phyloP scores from a whole-genome alignment of 2,888 invertebrate species.

The Andrena bicolor region DNA sequence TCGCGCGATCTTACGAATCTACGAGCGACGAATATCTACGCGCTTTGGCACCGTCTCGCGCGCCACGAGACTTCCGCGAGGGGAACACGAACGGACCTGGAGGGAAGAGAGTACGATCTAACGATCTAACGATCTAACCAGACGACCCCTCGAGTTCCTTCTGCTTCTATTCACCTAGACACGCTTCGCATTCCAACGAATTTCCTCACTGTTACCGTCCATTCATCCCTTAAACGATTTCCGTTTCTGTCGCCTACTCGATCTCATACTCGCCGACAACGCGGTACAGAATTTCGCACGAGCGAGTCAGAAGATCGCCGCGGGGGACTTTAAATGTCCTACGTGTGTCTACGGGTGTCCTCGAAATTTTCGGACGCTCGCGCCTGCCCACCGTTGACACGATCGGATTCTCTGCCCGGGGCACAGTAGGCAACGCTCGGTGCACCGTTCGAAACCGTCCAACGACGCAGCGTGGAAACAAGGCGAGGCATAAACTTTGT shows the following conservation, averaged over 20 bases:
- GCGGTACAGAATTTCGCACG: background rate
- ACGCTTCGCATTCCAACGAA: constrained; percentile 29
- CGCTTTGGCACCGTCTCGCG: constrained; percentile 75
- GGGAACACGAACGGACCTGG: constrained; percentile 28
- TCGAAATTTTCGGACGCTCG: background rate
- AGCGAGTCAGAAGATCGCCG: background rate
- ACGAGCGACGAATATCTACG: constrained; percentile 59
- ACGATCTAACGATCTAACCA: constrained; percentile 27
- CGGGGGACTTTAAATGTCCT: constrained; percentile 14
- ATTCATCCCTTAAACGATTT: background rate
- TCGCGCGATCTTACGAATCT: constrained; percentile 66
- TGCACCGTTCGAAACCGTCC: background rate
- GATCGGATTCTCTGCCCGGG: constrained; percentile 34
- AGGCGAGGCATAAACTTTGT: constrained; percentile 39
- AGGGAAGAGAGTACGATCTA: constrained; percentile 36
- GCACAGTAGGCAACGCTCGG: constrained; percentile 52
- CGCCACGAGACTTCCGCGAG: constrained; percentile 45
- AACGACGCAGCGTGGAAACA: constrained; percentile 18
- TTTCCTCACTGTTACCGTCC: constrained; percentile 27
- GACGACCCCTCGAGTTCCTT: constrained; percentile 18
- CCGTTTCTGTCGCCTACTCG: background rate
- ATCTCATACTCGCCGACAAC: background rate
- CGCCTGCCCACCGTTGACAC: background rate
- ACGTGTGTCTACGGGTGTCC: background rate
- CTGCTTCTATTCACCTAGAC: background rate